Evolutionary conservation across 2,888 invertebrate species (phyloP).

Genomic region (Sympetrum striolatum): DNA sequence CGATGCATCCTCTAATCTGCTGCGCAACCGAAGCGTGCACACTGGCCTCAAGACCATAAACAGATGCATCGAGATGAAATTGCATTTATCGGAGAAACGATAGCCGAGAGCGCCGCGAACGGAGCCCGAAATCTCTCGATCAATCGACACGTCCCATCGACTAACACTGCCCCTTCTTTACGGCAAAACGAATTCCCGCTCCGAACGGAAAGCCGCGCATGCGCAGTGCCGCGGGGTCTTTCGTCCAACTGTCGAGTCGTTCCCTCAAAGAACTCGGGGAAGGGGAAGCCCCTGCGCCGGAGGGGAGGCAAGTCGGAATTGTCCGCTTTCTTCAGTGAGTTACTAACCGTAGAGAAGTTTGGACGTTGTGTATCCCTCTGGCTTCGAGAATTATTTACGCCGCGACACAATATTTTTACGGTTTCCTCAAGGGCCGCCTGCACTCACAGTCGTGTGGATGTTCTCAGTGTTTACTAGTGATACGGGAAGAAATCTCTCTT

Average conservation of each 20-base stretch:
- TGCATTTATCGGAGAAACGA: background rate
- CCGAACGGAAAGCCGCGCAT: background rate
- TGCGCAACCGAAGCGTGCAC: no score
- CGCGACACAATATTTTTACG: constrained; percentile 32
- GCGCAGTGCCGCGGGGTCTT: background rate
- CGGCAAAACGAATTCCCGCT: constrained; percentile 36
- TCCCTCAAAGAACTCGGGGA: background rate
- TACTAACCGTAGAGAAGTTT: constrained; percentile 17
- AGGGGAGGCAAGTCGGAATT: background rate
- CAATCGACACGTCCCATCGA: background rate
- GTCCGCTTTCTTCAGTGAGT: constrained; percentile 38
- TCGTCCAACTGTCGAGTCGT: constrained; percentile 5
- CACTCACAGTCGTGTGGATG: background rate
- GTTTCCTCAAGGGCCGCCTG: background rate
- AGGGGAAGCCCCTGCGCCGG: background rate
- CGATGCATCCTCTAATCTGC: no score
- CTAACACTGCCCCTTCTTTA: background rate
- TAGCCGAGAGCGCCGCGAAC: background rate
- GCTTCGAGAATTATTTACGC: background rate
- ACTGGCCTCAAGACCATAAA: no score
- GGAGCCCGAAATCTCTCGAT: background rate
- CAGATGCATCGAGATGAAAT: background rate
- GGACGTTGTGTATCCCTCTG: constrained; percentile 29
- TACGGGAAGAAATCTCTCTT: background rate
- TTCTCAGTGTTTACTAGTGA: constrained; percentile 1